These are phyloP conservation scores for Formica aserva DNA, from an alignment of 2,888 invertebrate species.

Conservation along the genomic window DNA sequence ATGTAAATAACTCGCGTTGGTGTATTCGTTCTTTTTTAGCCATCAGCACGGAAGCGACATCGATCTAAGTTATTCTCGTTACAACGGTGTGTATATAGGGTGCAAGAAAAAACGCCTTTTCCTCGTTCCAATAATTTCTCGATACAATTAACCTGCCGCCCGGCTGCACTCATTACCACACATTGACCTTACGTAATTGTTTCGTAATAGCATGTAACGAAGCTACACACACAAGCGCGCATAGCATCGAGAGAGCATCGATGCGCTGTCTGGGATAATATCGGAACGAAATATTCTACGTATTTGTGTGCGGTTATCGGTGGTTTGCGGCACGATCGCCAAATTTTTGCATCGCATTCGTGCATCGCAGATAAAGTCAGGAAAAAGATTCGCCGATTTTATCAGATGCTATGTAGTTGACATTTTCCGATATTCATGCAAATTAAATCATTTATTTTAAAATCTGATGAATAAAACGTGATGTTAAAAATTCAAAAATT, in stretches of 20 bases:
- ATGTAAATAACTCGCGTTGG: constrained; percentile 2
- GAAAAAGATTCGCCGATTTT: neutral
- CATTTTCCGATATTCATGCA: neutral
- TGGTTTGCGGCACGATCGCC: neutral
- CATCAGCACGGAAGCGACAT: neutral
- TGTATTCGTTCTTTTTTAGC: neutral
- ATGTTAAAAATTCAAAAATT: neutral
- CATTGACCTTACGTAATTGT: constrained; percentile 70
- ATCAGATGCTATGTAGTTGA: neutral
- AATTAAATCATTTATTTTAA: neutral
- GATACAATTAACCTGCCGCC: constrained; percentile 58
- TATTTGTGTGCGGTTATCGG: neutral
- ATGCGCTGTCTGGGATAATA: neutral
- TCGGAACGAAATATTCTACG: constrained; percentile 20
- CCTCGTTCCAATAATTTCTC: constrained; percentile 33
- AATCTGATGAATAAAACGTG: neutral
- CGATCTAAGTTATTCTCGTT: constrained; percentile 37
- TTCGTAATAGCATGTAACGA: constrained; percentile 62
- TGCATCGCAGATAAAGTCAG: neutral
- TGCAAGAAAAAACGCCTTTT: constrained; percentile 35
- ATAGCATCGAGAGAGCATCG: neutral
- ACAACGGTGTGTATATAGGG: neutral
- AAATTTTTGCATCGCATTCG: neutral
- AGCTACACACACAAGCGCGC: constrained; percentile 40
- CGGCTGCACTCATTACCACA: constrained; percentile 66